Conservation (phyloP, 2,797 vertebrate genomes). For the Intellagama lesueurii region DNA sequence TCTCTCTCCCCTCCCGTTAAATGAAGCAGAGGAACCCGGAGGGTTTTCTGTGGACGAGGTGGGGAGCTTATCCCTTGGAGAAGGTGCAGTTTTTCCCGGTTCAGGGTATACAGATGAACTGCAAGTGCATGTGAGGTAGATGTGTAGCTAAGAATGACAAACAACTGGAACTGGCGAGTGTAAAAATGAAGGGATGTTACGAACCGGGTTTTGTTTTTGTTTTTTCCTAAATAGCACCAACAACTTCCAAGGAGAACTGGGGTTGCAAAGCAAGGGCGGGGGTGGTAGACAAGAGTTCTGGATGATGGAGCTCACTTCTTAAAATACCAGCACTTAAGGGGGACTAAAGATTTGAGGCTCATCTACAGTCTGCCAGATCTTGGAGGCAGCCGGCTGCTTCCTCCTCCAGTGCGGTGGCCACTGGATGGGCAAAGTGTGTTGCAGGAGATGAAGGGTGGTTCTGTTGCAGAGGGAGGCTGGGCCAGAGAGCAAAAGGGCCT, state of each 20-base stretch:
- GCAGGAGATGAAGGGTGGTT: neutral
- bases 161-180: slow-evolving; percentile 25
- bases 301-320: neutral
- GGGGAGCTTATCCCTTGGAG: slow-evolving; percentile 33
- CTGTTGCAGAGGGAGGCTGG: neutral
- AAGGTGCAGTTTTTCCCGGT: slow-evolving; percentile 42
- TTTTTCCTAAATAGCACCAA: slow-evolving; percentile 4
- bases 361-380: neutral
- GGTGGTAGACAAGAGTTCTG: neutral
- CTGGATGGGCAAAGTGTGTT: neutral
- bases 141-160: slow-evolving; percentile 51
- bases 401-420: neutral
- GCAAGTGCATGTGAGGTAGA: slow-evolving; percentile 67
- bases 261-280: slow-evolving; percentile 23
- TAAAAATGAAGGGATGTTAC: slow-evolving; percentile 12
- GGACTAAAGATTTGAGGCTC: neutral
- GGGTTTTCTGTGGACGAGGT: slow-evolving; percentile 16
- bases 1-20: neutral
- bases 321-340: neutral
- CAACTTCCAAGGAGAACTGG: neutral
- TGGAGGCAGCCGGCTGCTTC: slow-evolving; percentile 5
- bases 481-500: neutral
- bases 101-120: slow-evolving; percentile 36
- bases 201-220: slow-evolving; percentile 11
- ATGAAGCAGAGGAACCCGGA: slow-evolving; percentile 20